Base-by-base conservation (phyloP, 2,113 vertebrate genomes). In the Gobiocypris rarus region DNA sequence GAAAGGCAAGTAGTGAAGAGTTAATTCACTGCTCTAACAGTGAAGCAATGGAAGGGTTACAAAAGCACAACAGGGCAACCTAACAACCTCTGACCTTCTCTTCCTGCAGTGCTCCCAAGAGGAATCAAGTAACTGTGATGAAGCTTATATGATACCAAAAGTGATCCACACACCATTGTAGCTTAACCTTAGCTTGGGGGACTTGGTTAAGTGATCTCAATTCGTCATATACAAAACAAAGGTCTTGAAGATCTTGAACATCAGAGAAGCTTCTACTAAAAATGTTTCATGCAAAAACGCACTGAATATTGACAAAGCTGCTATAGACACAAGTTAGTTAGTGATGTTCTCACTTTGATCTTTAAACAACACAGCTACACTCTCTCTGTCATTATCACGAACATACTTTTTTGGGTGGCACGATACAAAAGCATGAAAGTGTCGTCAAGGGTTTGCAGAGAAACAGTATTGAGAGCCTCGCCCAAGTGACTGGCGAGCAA, bases 41-140 rank as follows among this genome's bases (percentile, higher is more conserved):
- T 85, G 75, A 73, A 22, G 80, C 83, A 4, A 86, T 75, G 86
- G 50, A 83, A 84, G 81, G 90, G 89, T 90, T 90, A 92, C 88
- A 92, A 91, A 91, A 89, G 91, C 83, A 81, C 88, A 89, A 90
- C 74, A 70, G 90, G 89, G 89, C 84, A 91, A 92, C 88, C 86
- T 85, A 88, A 75, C 85, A 75, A 91, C 90, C 88, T 87, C 61
- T 90, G 89, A 92, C 88, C 78, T 82, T 52, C 85, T 86, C 79
- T 87, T 88, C 76, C 80, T 86, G 45, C 74, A 79, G 87, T 75
- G 88, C 80, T 85, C 84, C 80, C 63, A 28, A 65, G 82, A 88
- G 63, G 85, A 90, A 89, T 88, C 86, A 87, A 87, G 87, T 81
- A 73, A 52, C 82, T 89, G 83, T 90, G 87, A 90, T 89, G 88